These are phyloP conservation scores for Rallus limicola DNA, from an alignment of 2,113 vertebrate species.

Conservation along the genomic window DNA sequence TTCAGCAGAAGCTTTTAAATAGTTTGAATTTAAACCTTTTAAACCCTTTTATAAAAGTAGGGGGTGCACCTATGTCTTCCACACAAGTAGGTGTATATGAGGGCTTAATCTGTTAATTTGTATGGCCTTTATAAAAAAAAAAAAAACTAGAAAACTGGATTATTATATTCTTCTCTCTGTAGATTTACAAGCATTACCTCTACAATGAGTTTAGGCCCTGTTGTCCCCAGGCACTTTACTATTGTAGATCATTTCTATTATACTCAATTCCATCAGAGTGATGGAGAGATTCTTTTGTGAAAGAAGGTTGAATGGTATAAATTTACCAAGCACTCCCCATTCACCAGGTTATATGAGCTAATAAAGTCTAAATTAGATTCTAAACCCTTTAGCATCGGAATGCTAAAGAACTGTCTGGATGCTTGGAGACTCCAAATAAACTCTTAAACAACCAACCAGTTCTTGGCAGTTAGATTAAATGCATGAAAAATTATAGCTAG, in stretches of 20 bases:
- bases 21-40: neutral
- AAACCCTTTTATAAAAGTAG: neutral
- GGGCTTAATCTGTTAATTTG: neutral
- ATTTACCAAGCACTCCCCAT: neutral
- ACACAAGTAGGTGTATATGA: neutral
- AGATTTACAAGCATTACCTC: neutral
- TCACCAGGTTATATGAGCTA: conserved; percentile 20
- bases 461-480: conserved; percentile 30
- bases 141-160: neutral
- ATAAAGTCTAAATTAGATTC: conserved; percentile 51
- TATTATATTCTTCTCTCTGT: neutral
- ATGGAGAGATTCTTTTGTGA: neutral
- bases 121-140: neutral
- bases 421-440: neutral
- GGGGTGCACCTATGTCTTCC: neutral
- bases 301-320: neutral
- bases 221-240: neutral
- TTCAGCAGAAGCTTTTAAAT: neutral
- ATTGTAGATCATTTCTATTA: neutral
- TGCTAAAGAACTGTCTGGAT: neutral
- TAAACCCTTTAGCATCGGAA: conserved; percentile 1
- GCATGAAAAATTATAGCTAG: conserved; percentile 5
- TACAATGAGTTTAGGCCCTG: neutral
- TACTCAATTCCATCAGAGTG: neutral
- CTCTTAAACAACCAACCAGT: neutral